phyloP scores from a whole-genome alignment of 2,888 invertebrate genomes.

The Taphrorychus bicolor region DNA sequence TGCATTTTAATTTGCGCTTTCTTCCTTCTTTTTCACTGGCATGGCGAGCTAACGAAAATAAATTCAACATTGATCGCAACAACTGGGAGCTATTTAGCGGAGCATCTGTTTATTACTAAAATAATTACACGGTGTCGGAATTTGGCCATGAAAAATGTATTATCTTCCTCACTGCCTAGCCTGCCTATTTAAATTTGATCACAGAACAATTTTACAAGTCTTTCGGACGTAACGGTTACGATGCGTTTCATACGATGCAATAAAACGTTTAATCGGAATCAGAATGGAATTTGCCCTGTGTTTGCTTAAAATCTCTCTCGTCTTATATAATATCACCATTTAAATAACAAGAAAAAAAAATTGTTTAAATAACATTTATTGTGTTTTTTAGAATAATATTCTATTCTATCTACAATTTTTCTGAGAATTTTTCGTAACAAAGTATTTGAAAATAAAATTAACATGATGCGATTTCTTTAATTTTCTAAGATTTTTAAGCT shows the following conservation, averaged over 20 bases:
- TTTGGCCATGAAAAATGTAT: slow-evolving; percentile 48
- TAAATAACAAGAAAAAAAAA: too few relatives aligned
- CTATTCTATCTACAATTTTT: too few relatives aligned
- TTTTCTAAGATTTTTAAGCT: too few relatives aligned
- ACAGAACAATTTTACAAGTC: slow-evolving; percentile 32
- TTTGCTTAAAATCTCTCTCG: too few relatives aligned
- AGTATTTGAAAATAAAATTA: too few relatives aligned
- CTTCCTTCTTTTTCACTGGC: background rate
- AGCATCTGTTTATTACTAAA: slow-evolving; percentile 49
- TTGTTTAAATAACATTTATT: too few relatives aligned
- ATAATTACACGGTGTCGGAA: slow-evolving; percentile 46
- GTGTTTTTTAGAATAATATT: too few relatives aligned
- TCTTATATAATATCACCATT: too few relatives aligned
- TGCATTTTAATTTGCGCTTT: slow-evolving; percentile 23
- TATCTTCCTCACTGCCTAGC: slow-evolving; percentile 37
- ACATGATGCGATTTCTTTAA: too few relatives aligned
- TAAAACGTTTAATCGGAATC: background rate
- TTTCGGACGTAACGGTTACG: slow-evolving; percentile 30
- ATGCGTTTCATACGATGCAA: background rate
- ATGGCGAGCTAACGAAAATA: slow-evolving; percentile 17
- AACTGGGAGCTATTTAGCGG: slow-evolving; percentile 31
- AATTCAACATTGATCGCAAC: slow-evolving; percentile 30
- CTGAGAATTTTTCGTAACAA: too few relatives aligned
- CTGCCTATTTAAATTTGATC: slow-evolving; percentile 32
- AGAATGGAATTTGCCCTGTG: background rate